Conservation (phyloP, 2,888 invertebrate genomes). For the Calameuta pallipes region DNA sequence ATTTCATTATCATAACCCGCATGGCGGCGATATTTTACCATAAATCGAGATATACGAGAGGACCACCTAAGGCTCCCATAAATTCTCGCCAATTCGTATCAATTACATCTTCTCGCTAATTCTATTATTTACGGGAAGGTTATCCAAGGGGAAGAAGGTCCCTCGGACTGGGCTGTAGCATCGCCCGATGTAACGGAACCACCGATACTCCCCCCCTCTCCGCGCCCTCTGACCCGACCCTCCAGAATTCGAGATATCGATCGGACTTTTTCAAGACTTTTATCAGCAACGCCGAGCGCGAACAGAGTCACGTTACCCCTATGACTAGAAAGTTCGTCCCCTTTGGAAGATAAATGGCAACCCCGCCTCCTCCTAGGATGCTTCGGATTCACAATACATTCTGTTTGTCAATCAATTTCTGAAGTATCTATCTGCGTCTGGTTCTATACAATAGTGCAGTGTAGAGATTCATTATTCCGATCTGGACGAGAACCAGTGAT, state of each 20-base stretch:
- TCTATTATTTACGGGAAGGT: conserved; percentile 36
- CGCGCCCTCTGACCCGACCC: too few species aligned
- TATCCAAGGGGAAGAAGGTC: background rate
- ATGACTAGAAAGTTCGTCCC: background rate
- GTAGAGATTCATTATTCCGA: background rate
- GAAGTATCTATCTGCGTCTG: background rate
- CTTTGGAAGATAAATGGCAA: background rate
- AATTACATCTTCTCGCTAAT: conserved; percentile 39
- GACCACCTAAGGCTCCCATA: conserved; percentile 43
- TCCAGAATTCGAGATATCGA: conserved; percentile 34
- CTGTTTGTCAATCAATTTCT: background rate
- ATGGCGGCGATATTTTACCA: conserved; percentile 28
- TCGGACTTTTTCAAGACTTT: conserved; percentile 32
- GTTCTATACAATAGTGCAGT: too few species aligned
- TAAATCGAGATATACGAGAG: conserved; percentile 15
- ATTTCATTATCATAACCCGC: conserved; percentile 47
- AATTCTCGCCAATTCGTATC: conserved; percentile 52
- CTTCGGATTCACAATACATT: background rate
- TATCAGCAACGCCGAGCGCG: background rate
- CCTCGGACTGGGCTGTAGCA: background rate
- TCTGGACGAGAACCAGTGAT: background rate
- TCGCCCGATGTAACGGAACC: background rate
- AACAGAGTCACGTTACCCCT: background rate
- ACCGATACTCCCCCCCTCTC: background rate
- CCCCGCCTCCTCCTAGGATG: too few species aligned